These are phyloP conservation scores for Sepiola atlantica DNA, from an alignment of 2,888 invertebrate genomes.

Conservation along the genomic window DNA sequence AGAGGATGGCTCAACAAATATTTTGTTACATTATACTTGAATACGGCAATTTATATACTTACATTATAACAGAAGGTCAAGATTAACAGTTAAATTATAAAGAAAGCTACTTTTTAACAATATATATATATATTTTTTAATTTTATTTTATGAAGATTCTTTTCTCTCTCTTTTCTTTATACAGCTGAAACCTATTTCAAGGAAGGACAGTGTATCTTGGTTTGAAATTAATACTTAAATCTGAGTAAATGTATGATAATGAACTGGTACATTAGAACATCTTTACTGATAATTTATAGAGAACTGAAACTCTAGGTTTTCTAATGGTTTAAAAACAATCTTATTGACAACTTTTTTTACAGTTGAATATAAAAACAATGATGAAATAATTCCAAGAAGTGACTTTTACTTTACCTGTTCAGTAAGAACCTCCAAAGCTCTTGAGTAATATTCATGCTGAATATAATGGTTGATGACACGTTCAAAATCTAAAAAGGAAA, in stretches of 20 bases:
- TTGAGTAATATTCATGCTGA: slow-evolving; percentile 80
- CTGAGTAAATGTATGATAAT: neutral
- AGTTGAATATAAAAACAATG: no score
- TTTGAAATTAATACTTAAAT: neutral
- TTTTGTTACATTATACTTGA: no score
- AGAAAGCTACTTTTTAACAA: no score
- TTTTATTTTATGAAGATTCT: neutral
- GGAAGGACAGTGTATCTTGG: no score
- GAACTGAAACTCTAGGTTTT: neutral
- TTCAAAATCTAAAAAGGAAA: slow-evolving; percentile 83
- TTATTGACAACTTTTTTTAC: no score
- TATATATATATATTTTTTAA: neutral
- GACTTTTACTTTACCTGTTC: slow-evolving; percentile 75
- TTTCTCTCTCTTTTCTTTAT: no score
- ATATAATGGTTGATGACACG: slow-evolving; percentile 92
- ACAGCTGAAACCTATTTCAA: no score
- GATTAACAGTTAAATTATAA: no score
- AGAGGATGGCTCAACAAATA: no score
- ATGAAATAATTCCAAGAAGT: neutral
- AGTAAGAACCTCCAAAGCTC: slow-evolving; percentile 86
- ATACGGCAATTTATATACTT: no score
- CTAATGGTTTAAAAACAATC: neutral
- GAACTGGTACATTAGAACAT: neutral
- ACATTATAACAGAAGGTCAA: no score
- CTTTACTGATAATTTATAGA: neutral